Conservation (phyloP, 2,797 vertebrate species). For the Anabacerthia variegaticeps region DNA sequence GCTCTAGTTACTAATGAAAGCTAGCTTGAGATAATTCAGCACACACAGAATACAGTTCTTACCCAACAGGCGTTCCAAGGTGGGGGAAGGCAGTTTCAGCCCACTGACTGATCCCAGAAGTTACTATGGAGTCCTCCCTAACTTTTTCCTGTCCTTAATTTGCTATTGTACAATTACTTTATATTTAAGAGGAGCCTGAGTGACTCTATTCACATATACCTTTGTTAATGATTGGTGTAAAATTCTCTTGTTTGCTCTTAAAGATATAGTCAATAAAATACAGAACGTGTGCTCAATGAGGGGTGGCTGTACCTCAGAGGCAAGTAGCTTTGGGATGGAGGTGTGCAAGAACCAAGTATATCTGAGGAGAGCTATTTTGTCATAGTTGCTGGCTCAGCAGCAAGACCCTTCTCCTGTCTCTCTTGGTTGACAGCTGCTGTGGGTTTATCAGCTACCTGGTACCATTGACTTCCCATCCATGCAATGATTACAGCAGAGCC, state of each 20-base stretch:
- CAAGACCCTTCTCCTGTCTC: not conserved
- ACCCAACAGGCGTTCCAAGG: fast-evolving
- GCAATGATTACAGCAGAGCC: not conserved
- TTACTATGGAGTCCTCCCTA: not conserved
- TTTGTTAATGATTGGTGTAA: not conserved
- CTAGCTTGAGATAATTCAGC: not conserved
- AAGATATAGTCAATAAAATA: not conserved
- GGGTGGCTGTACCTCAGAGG: no score
- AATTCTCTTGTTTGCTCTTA: not conserved
- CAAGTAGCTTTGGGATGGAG: not conserved
- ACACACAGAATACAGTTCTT: not conserved
- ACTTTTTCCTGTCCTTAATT: not conserved
- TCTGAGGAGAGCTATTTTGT: not conserved
- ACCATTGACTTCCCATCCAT: not conserved
- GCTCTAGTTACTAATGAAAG: not conserved
- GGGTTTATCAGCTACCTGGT: not conserved
- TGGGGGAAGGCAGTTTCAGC: not conserved
- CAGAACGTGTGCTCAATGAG: not conserved
- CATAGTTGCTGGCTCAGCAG: not conserved
- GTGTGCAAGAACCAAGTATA: not conserved
- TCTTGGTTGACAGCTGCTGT: not conserved
- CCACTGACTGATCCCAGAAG: not conserved
- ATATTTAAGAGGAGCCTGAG: not conserved
- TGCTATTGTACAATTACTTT: not conserved
- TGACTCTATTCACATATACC: not conserved